A percentile compares a stretch with the other conserved stretches of the same genome.
Conservation (phyloP, 2,797 vertebrate genomes). For the Lagodon rhomboides region DNA sequence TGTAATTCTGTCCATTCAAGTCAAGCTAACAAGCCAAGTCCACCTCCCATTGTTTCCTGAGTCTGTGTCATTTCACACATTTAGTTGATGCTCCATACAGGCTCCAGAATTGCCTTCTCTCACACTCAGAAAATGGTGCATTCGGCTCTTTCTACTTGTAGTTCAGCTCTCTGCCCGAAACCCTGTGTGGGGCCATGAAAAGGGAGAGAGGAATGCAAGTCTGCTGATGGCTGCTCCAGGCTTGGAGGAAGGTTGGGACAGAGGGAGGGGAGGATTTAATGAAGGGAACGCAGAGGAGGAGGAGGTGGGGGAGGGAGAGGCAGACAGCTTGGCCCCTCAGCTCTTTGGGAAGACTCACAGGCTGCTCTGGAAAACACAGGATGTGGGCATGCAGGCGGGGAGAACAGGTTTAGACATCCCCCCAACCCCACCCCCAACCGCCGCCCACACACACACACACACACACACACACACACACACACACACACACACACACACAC, state of each 20-base stretch:
- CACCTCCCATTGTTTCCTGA: background rate
- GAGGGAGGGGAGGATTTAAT: conserved; percentile 78
- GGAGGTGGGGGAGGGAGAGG: conserved; percentile 45
- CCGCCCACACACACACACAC: conserved; percentile 44
- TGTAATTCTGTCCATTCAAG: background rate
- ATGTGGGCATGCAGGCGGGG: conserved; percentile 84
- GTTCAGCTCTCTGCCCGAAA: conserved; percentile 51
- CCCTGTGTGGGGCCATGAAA: conserved; percentile 79
- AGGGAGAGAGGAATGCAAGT: conserved; percentile 82
- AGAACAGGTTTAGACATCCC: conserved; percentile 74
- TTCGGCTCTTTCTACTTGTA: conserved; percentile 42
- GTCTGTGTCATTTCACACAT: conserved; percentile 11
- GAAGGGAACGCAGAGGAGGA: conserved; percentile 68
- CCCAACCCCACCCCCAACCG: conserved; percentile 59
- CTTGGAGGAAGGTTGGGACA: conserved; percentile 75
- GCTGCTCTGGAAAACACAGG: conserved; percentile 87
- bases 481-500: conserved; percentile 50
- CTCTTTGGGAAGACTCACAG: conserved; percentile 84
- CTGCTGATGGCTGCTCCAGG: conserved; percentile 82
- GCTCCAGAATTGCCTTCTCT: conserved; percentile 12
- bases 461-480: conserved; percentile 57
- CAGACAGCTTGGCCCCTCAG: conserved; percentile 87
- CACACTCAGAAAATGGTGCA: conserved; percentile 36
- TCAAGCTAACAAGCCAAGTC: background rate
- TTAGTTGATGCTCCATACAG: conserved; percentile 1